These are phyloP conservation scores for Sialia sialis DNA, from an alignment of 2,113 vertebrate species.

Conservation along the genomic window DNA sequence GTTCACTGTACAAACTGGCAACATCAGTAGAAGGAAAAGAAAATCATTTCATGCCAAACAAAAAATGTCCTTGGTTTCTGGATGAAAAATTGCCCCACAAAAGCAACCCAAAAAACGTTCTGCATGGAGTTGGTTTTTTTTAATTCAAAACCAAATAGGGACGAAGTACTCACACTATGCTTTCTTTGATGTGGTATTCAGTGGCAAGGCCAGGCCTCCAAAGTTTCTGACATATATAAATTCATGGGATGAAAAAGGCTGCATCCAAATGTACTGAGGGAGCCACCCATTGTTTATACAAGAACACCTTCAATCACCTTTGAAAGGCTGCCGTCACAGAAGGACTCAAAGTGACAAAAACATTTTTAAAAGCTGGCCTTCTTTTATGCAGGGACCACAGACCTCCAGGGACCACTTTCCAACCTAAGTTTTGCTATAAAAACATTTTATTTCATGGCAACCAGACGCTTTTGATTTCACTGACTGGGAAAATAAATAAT, in stretches of 20 bases:
- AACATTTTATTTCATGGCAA: neutral
- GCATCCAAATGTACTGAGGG: neutral
- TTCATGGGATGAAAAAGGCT: neutral
- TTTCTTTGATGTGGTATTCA: neutral
- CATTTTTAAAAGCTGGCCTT: neutral
- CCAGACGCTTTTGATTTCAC: neutral
- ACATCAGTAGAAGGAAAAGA: neutral
- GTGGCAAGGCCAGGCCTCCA: neutral
- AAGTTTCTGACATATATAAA: neutral
- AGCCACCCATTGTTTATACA: accelerated
- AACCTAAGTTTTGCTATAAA: neutral
- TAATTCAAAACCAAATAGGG: neutral
- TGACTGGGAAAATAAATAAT: neutral
- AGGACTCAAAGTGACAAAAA: neutral
- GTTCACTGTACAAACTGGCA: neutral
- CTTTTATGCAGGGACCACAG: neutral
- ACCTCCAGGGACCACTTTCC: neutral
- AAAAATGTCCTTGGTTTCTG: neutral
- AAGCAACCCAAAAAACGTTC: neutral
- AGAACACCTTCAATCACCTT: neutral
- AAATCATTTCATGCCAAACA: neutral
- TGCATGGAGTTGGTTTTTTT: neutral
- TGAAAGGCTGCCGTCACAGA: neutral
- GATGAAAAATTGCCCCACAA: accelerated
- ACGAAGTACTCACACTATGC: neutral